Percentiles rank a stretch among this genome's conserved stretches.
Evolutionary conservation across 2,113 vertebrate species (phyloP).

Genomic region (Halichoerus grypus): DNA sequence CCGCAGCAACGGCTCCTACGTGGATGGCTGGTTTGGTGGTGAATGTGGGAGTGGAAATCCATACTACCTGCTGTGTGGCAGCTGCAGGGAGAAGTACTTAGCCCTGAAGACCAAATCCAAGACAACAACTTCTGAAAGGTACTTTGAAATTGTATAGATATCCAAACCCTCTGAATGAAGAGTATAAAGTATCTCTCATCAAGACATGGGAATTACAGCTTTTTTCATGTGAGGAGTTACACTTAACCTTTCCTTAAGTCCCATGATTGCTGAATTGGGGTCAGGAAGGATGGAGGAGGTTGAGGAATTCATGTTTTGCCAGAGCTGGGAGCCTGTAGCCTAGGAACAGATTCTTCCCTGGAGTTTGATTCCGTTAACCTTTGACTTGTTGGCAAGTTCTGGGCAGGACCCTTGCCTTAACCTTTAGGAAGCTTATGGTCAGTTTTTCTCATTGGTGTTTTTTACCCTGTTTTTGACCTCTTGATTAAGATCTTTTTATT

Average conservation of each 20-base stretch:
- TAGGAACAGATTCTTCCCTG: not conserved
- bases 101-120: slow-evolving; percentile 95
- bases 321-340: not conserved
- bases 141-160: not conserved
- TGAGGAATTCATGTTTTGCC: slow-evolving; percentile 25
- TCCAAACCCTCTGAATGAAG: not conserved
- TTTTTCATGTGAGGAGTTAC: slow-evolving; percentile 1
- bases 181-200: not conserved
- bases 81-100: slow-evolving; percentile 97
- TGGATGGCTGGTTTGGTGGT: slow-evolving; percentile 99
- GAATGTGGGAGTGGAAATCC: slow-evolving; percentile 99
- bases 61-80: slow-evolving; percentile 95
- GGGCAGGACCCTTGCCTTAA: not conserved
- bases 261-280: not conserved
- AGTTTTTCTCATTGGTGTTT: slow-evolving; percentile 32
- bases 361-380: not conserved
- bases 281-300: not conserved
- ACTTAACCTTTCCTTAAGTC: slow-evolving; percentile 2
- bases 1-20: slow-evolving; percentile 98
- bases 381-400: slow-evolving; percentile 6
- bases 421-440: not conserved
- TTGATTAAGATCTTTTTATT: slow-evolving; percentile 53
- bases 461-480: slow-evolving; percentile 9
- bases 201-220: not conserved
- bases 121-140: slow-evolving; percentile 94